These are phyloP conservation scores for Coregonus ussuriensis DNA, from an alignment of 2,797 vertebrate genomes.

Conservation along the genomic window DNA sequence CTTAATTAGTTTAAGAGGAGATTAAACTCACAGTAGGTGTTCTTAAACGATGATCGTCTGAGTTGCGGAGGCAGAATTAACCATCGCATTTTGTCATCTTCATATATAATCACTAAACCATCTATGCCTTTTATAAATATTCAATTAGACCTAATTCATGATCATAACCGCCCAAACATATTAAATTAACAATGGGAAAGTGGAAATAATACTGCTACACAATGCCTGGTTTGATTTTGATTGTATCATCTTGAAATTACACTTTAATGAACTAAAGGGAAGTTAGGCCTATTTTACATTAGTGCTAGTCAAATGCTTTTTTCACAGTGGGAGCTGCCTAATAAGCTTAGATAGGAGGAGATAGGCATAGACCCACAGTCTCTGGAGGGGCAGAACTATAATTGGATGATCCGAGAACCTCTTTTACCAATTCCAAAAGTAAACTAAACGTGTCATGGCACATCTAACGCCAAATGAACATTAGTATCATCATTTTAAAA, in stretches of 20 bases:
- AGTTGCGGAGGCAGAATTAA: slow-evolving; percentile 66
- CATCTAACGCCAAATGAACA: slow-evolving; percentile 77
- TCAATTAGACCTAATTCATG: slow-evolving; percentile 59
- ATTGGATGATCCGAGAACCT: slow-evolving; percentile 76
- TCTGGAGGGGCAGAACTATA: slow-evolving; percentile 76
- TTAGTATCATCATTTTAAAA: slow-evolving; percentile 44
- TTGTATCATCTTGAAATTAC: slow-evolving; percentile 68
- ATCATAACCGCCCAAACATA: slow-evolving; percentile 53
- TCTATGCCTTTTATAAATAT: slow-evolving; percentile 56
- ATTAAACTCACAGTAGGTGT: slow-evolving; percentile 80
- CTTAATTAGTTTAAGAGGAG: too few relatives aligned
- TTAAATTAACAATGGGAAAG: slow-evolving; percentile 68
- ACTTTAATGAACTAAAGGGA: slow-evolving; percentile 73
- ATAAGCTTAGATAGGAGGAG: slow-evolving; percentile 65
- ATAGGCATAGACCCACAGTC: slow-evolving; percentile 69
- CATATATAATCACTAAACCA: slow-evolving; percentile 44
- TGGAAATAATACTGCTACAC: slow-evolving; percentile 46
- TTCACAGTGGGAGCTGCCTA: slow-evolving; percentile 77
- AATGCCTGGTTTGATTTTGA: slow-evolving; percentile 40
- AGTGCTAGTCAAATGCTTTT: slow-evolving; percentile 76
- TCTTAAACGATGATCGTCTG: slow-evolving; percentile 75
- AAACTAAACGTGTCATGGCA: slow-evolving; percentile 73
- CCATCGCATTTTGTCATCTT: slow-evolving; percentile 64
- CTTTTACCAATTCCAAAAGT: slow-evolving; percentile 76
- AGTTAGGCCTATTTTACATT: slow-evolving; percentile 76